Conservation (phyloP, 1,140 invertebrate species). For the Lucilia sericata region DNA sequence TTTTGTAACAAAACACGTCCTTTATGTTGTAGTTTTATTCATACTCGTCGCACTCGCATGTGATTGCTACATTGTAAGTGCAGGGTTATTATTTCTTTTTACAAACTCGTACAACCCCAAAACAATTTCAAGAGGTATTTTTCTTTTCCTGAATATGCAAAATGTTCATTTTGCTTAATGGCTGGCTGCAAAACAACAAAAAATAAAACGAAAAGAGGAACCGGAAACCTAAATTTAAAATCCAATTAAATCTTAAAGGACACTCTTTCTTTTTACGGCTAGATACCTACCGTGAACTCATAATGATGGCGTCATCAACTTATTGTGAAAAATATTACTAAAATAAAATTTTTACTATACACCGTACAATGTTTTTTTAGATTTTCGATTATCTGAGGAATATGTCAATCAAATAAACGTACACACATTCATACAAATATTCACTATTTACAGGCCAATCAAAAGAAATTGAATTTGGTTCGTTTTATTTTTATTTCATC, state of each 20-base stretch:
- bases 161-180: background rate
- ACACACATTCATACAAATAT: background rate
- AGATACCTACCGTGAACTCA: background rate
- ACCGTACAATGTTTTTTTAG: background rate
- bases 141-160: slow-evolving; percentile 28
- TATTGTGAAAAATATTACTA: background rate
- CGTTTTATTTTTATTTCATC: background rate
- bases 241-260: slow-evolving; percentile 40
- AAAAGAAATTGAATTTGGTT: slow-evolving; percentile 24
- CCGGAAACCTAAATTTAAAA: slow-evolving; percentile 30
- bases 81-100: background rate
- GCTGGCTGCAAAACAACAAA: background rate
- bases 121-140: slow-evolving; percentile 26
- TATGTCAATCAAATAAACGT: slow-evolving; percentile 40
- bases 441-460: slow-evolving; percentile 3
- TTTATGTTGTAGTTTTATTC: background rate
- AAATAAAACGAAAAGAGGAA: slow-evolving; percentile 21
- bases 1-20: slow-evolving; percentile 20
- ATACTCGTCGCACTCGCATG: background rate
- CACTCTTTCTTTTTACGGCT: background rate
- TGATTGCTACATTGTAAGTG: background rate
- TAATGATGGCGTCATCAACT: slow-evolving; percentile 1
- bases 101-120: slow-evolving; percentile 19
- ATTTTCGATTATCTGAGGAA: slow-evolving; percentile 18
- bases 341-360: background rate